phyloP scores from a whole-genome alignment of 2,888 invertebrate genomes.

The Himalopsyche anomala region DNA sequence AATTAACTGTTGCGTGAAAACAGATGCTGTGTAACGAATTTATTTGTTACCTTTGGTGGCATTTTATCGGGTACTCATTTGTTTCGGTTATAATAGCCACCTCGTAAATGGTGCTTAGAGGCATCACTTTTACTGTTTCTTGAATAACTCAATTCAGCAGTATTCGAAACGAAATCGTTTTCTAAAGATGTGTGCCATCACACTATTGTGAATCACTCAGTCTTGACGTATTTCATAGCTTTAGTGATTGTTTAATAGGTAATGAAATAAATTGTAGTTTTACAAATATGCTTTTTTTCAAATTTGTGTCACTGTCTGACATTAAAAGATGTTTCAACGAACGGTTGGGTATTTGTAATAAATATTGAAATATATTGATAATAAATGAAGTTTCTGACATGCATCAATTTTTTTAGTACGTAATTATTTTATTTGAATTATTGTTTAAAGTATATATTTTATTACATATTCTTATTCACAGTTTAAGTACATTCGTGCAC shows the following conservation, averaged over 20 bases:
- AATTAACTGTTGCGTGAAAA: not conserved
- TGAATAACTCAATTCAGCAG: constrained; percentile 20
- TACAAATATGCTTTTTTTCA: too few species aligned
- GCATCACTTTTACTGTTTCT: constrained; percentile 28
- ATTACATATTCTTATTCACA: too few species aligned
- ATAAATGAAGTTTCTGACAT: too few species aligned
- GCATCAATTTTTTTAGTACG: too few species aligned
- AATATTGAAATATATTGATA: too few species aligned
- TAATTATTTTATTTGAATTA: too few species aligned
- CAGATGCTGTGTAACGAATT: not conserved
- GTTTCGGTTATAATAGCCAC: not conserved
- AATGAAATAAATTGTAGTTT: too few species aligned
- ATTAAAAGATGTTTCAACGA: too few species aligned
- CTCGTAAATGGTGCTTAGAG: constrained; percentile 30
- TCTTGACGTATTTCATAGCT: not conserved
- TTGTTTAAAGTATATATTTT: too few species aligned
- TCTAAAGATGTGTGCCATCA: constrained; percentile 27
- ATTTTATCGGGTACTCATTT: not conserved
- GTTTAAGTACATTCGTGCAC: too few species aligned
- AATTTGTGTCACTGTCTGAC: too few species aligned
- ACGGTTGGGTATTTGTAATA: too few species aligned
- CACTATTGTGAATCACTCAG: not conserved
- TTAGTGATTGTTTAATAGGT: not conserved
- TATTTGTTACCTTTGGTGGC: not conserved
- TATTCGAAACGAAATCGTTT: not conserved